A percentile compares a stretch with the other conserved stretches of the same genome.
Evolutionary conservation across 2,113 vertebrate genomes (phyloP).

Genomic region (Fukomys damarensis): DNA sequence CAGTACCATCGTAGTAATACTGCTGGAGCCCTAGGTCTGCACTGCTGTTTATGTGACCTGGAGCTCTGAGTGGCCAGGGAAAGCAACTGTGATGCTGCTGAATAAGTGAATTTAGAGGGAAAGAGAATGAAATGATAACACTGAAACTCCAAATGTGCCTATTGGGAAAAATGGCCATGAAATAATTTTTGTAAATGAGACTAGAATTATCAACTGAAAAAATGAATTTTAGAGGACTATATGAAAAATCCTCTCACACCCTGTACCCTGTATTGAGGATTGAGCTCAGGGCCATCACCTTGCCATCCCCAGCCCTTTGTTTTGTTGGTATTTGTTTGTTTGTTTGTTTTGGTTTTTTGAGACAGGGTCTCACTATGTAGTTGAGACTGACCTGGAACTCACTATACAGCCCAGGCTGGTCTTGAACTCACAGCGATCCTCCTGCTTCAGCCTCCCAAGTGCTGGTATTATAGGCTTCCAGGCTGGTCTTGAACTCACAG

Average conservation of each 20-base stretch:
- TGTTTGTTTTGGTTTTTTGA: not conserved
- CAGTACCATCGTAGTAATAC: not conserved
- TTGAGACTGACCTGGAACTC: too few relatives aligned
- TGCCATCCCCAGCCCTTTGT: not conserved
- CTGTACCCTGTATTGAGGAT: not conserved
- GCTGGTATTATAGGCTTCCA: too few relatives aligned
- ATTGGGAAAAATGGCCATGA: not conserved
- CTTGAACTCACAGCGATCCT: too few relatives aligned
- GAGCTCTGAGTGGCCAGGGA: not conserved
- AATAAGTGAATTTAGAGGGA: not conserved
- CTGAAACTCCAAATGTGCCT: not conserved
- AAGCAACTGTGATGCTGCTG: not conserved
- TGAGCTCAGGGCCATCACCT: not conserved
- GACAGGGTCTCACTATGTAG: too few relatives aligned
- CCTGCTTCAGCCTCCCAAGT: too few relatives aligned
- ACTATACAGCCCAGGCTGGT: too few relatives aligned
- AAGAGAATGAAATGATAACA: not conserved
- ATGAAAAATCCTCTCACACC: not conserved
- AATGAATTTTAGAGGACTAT: conserved; percentile 5
- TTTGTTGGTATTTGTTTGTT: not conserved
- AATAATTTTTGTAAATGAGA: not conserved
- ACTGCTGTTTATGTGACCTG: not conserved
- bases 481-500: too few relatives aligned
- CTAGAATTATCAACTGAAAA: not conserved
- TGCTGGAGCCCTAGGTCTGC: not conserved